These are phyloP conservation scores for Oligia latruncula DNA, from an alignment of 2,888 invertebrate species.

Conservation along the genomic window DNA sequence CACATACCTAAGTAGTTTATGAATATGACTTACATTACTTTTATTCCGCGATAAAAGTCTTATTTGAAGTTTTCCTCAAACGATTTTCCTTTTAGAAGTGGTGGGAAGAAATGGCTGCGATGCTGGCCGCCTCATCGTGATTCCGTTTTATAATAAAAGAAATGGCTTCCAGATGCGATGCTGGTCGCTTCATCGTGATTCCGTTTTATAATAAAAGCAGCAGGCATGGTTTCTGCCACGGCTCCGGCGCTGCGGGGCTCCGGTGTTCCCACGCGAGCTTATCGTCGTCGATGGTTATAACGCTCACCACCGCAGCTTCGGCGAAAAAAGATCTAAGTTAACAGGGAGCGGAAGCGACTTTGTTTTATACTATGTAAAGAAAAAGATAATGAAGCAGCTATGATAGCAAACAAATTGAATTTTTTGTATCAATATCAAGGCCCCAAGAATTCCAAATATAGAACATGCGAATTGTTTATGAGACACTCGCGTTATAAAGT, in stretches of 20 bases:
- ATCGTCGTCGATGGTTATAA: no score
- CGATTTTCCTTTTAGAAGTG: constrained; percentile 20
- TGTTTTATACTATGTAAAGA: no score
- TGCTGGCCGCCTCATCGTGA: constrained; percentile 3
- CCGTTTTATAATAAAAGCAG: constrained; percentile 17
- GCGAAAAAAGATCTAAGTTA: no score
- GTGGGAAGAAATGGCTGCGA: background rate
- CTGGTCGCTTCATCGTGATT: constrained; percentile 7
- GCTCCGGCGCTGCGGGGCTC: no score
- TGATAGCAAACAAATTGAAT: no score
- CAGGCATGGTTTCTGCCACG: no score
- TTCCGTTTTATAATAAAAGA: constrained; percentile 27
- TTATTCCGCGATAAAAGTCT: constrained; percentile 29
- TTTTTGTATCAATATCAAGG: background rate
- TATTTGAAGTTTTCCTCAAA: constrained; percentile 31
- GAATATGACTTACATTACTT: background rate
- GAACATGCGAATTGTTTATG: constrained; percentile 2
- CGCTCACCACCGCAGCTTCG: no score
- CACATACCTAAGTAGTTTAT: constrained; percentile 2
- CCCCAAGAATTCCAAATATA: background rate
- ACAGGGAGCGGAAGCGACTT: no score
- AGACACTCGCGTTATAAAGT: background rate
- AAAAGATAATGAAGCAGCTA: background rate
- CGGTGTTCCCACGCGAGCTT: no score
- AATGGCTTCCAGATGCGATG: background rate